These are phyloP conservation scores for Momotus momota DNA, from an alignment of 2,797 vertebrate genomes.

Conservation along the genomic window DNA sequence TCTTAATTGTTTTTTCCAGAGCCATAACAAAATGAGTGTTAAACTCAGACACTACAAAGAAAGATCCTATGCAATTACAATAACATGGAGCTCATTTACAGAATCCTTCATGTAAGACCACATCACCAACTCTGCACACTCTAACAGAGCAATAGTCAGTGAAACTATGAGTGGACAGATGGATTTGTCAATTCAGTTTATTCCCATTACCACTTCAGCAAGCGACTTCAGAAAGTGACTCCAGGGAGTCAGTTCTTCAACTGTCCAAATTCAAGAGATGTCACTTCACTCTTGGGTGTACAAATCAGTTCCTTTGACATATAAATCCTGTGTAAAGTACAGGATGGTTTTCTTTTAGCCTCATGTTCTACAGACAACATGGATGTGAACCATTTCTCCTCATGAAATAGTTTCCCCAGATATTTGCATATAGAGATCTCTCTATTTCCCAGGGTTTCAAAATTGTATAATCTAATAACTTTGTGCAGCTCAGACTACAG, in stretches of 20 bases:
- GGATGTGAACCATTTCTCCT: background rate
- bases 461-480: background rate
- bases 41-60: background rate
- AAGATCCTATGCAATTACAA: background rate
- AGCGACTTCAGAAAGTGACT: background rate
- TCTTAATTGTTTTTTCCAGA: background rate
- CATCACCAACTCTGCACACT: background rate
- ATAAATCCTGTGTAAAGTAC: background rate
- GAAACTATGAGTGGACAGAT: background rate
- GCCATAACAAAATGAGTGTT: background rate
- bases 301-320: background rate
- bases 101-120: background rate
- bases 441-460: background rate
- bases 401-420: too few species aligned
- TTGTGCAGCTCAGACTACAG: background rate
- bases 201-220: background rate
- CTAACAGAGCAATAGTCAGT: background rate
- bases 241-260: background rate
- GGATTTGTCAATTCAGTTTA: background rate
- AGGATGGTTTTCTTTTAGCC: background rate
- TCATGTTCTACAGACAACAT: background rate
- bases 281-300: background rate
- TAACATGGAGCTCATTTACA: accelerated
- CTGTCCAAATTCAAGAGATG: background rate
- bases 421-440: background rate